phyloP scores from a whole-genome alignment of 2,797 vertebrate genomes.

The Sebastes steindachneri region DNA sequence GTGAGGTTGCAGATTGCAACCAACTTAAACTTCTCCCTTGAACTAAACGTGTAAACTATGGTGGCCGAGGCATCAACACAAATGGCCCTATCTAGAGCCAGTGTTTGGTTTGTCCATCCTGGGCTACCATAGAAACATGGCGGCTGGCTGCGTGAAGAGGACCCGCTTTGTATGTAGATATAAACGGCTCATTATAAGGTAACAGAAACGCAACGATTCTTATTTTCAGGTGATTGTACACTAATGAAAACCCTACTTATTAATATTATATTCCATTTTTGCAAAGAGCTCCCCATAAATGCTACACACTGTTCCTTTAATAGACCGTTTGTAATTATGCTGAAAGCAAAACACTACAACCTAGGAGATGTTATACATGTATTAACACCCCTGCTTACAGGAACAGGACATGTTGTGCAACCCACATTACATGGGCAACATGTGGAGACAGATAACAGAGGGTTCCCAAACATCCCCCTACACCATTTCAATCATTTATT shows the following conservation, averaged over 20 bases:
- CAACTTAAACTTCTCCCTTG: not conserved
- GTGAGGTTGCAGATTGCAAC: not conserved
- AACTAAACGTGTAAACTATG: not conserved
- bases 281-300: not conserved
- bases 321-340: not conserved
- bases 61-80: not conserved
- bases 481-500: slow-evolving; percentile 59
- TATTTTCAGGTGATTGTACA: not conserved
- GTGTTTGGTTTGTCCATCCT: not conserved
- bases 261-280: not conserved
- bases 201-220: not conserved
- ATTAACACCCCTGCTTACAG: not conserved
- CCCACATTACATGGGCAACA: slow-evolving; percentile 26
- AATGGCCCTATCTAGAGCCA: not conserved
- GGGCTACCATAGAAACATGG: not conserved
- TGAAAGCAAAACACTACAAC: slow-evolving; percentile 3
- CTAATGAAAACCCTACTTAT: not conserved
- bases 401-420: slow-evolving; percentile 24
- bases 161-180: not conserved
- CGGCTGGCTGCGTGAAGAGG: too few species aligned
- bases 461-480: slow-evolving; percentile 23
- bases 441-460: slow-evolving; percentile 29
- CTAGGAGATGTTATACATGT: not conserved
- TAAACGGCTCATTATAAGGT: not conserved
- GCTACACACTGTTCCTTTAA: not conserved